These are phyloP conservation scores for Oxycera nigricornis DNA, from an alignment of 2,888 invertebrate genomes.

Conservation along the genomic window DNA sequence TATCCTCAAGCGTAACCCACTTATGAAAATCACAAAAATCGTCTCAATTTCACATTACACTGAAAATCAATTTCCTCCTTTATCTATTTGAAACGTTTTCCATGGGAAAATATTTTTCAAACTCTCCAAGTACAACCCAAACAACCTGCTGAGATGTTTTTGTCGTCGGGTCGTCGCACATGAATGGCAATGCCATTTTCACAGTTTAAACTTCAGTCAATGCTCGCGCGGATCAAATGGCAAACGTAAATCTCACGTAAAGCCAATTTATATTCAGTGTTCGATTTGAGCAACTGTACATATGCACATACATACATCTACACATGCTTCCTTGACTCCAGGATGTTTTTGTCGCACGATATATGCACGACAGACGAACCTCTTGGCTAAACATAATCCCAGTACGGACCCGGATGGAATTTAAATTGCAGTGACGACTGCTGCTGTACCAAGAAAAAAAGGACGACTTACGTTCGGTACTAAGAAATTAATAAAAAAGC, in stretches of 20 bases:
- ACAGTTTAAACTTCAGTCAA: neutral
- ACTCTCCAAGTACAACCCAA: neutral
- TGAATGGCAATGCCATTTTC: neutral
- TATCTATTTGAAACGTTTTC: neutral
- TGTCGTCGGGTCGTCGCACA: neutral
- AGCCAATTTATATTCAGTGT: neutral
- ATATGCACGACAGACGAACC: neutral
- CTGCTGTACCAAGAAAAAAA: no score
- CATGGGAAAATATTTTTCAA: neutral
- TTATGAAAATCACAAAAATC: no score
- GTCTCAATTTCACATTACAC: neutral
- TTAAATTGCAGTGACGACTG: constrained; percentile 10
- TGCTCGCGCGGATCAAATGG: neutral
- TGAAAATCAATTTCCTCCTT: neutral
- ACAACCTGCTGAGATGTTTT: neutral
- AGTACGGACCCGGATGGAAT: neutral
- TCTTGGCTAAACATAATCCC: neutral
- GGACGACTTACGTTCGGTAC: no score
- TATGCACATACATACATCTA: no score
- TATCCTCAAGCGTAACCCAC: no score
- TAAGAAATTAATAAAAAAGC: no score
- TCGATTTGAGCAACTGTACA: neutral
- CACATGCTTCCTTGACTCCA: no score
- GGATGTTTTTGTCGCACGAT: neutral
- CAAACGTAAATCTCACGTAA: neutral